Conservation (phyloP, 2,113 vertebrate species). For the Lagopus leucura region DNA sequence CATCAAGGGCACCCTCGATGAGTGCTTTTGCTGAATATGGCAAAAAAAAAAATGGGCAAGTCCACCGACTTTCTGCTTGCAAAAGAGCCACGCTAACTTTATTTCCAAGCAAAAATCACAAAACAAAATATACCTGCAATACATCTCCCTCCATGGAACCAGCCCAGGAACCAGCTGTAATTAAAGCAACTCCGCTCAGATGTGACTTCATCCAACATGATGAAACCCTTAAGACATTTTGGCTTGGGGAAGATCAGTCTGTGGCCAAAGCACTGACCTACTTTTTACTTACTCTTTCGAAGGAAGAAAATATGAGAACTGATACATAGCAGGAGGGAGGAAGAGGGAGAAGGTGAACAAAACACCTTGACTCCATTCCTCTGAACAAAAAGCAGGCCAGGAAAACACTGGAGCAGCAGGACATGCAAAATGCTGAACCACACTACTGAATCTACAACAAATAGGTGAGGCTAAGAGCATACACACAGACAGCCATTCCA, state of each 20-base stretch:
- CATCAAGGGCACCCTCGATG: fast-evolving
- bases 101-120: not conserved
- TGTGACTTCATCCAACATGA: not conserved
- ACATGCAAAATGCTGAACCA: not conserved
- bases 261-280: not conserved
- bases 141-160: not conserved
- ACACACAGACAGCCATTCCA: not conserved
- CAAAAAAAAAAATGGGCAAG: not conserved
- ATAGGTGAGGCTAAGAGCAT: not conserved
- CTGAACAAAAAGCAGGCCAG: not conserved
- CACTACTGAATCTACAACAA: fast-evolving
- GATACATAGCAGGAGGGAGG: not conserved
- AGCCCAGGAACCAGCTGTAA: not conserved
- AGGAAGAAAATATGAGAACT: not conserved
- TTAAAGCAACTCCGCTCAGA: not conserved
- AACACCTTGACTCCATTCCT: not conserved
- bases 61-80: not conserved
- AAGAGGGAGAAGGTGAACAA: not conserved
- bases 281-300: not conserved
- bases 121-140: not conserved
- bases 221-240: not conserved
- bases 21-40: not conserved
- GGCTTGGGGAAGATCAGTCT: not conserved
- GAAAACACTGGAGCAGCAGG: not conserved
- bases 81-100: not conserved